Evolutionary conservation across 2,888 invertebrate species (phyloP), one percentile per base, ranked within the genome.

Genomic region (Chymomyza caudatula): DNA sequence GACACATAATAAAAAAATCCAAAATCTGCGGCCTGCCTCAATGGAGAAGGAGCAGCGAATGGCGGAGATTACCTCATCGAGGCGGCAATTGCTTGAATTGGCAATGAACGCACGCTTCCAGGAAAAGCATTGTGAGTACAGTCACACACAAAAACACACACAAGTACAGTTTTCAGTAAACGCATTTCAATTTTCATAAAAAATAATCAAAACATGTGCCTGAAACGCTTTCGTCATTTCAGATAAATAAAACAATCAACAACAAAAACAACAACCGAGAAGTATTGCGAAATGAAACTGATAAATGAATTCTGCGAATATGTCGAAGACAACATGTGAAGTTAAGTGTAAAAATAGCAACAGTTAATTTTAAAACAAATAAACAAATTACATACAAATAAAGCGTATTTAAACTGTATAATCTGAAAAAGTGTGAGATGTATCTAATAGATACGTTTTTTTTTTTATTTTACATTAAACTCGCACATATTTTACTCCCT

Each of bases 191-290:
- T 85, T 81, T 81, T 74, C 78, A 83, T 80, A 72, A 76, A 19
- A 85, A 84, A 84, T 81, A 84, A 85, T 80, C 78, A 84, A 84
- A 86, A 81, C 80, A 86, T 80, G 85, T 80, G 80, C 81, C 84
- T 71, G 61, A 73, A 63, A 54, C 8, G 51, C 51, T 51, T 51
- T 51, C 47, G 47, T 47, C 47, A 47, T 47, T 13, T 15, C 74
- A 75, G 74, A 75, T 67, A 75, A 74, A 77, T 75, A 77, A 64
- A 85, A 81, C 85, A 80, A 85, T 79, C 77, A 77, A 37, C 11
- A 37, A 37, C 29, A 37, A 37, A 37, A 82, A 71, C 75, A 84
- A 78, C 71, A 80, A 80, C 76, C 78, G 73, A 78, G 71, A 62
- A 52, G 49, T n/a, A 8, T 15, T 62, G 53, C 55, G 47, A 70